Base-by-base conservation (phyloP, 2,888 invertebrate species). In the Tipula lateralis region DNA sequence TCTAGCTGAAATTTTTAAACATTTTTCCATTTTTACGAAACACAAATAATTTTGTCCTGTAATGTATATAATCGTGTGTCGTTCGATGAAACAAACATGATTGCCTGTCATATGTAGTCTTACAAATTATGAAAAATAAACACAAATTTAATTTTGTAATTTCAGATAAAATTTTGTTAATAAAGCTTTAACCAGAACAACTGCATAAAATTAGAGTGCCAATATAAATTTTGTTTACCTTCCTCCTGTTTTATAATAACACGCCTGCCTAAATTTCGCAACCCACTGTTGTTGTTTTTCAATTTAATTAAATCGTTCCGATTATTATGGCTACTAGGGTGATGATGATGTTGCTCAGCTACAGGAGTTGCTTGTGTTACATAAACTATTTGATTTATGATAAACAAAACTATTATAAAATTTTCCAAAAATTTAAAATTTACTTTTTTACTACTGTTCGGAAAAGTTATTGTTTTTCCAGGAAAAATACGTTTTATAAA, bases 401-500 rank as follows among this genome's bases (percentile, higher is more conserved):
- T 24, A 66, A 66, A 66, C 19, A 66, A 66, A 19, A 66, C 66
- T 66, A 66, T 19, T 66, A 50, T 16, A 50, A 50, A 50, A 50
- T 50, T 50, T 50, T 50, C 44, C 44, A 50, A 50, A 50, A 50
- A 16, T 16, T 50, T 50, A 50, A 50, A 50, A 50, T 50, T 16
- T 5, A 50, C 16, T 50, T 50, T 50, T 50, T 50, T 50, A 16
- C 16, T 16, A 50, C 2, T 50, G 44, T 16, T 50, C 9, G 66
- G 3, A 66, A 24, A 66, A 66, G 66, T 24, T 24, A 66, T 24
- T 19, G 24, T 66, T 66, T 66, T 66, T 66, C 66, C 66, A 3
- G 66, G 66, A 24, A 66, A 66, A 66, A 66, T 66, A 66, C 66
- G 66, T 66, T 66, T 66, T 66, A 66, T 66, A 24, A 66, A 66